phyloP scores from a whole-genome alignment of 2,113 vertebrate genomes.

The Pterocles gutturalis region DNA sequence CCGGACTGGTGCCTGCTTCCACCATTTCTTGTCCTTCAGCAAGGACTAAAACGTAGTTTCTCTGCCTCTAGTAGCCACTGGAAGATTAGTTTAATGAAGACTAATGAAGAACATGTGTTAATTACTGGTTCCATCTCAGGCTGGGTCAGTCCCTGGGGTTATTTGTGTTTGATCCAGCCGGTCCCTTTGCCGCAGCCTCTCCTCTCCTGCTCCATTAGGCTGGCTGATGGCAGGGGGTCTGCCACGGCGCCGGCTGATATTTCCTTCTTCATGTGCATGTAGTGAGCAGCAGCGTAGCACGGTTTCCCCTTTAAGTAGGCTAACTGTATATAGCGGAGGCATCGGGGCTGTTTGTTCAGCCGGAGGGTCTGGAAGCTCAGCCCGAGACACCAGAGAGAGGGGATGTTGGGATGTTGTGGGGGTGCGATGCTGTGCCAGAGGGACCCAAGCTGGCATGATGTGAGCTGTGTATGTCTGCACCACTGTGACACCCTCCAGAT shows the following conservation, averaged over 20 bases:
- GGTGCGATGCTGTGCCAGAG: neutral
- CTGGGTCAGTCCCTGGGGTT: neutral
- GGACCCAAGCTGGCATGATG: rapidly evolving
- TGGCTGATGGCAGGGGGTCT: rapidly evolving
- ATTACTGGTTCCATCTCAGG: neutral
- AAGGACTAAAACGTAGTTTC: neutral
- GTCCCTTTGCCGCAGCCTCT: neutral
- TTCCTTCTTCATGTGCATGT: neutral
- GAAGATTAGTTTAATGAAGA: neutral
- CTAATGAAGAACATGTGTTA: neutral
- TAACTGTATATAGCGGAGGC: neutral
- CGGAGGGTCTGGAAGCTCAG: neutral
- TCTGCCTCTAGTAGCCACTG: neutral
- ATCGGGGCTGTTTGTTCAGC: neutral
- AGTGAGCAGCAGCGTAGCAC: neutral
- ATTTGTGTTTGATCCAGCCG: rapidly evolving
- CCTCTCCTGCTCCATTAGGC: neutral
- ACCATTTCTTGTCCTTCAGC: neutral
- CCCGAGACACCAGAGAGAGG: neutral
- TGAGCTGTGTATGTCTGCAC: rapidly evolving
- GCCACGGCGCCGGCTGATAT: neutral
- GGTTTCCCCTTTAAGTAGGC: neutral
- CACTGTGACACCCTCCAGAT: neutral
- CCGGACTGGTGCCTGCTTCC: neutral
- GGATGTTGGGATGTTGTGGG: rapidly evolving